phyloP scores from a whole-genome alignment of 2,888 invertebrate species.

The Prosapia bicincta region DNA sequence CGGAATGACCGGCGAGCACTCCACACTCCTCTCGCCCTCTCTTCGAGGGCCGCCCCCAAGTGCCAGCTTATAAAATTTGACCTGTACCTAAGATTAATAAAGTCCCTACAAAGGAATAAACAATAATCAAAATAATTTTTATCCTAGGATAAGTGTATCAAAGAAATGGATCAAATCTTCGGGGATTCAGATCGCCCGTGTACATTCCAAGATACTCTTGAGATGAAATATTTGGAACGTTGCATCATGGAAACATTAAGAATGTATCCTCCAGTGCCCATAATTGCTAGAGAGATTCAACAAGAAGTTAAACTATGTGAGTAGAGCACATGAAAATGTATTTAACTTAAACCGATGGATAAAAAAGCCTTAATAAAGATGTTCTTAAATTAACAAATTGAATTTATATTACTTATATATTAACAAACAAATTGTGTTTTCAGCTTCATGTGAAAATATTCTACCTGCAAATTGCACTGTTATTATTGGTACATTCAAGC shows the following conservation, averaged over 20 bases:
- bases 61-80: no score
- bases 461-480: conserved; percentile 69
- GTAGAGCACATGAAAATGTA: no score
- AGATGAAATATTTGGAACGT: conserved; percentile 81
- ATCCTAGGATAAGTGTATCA: conserved; percentile 63
- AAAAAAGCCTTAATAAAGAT: no score
- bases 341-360: no score
- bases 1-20: no score
- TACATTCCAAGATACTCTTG: conserved; percentile 77
- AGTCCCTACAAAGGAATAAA: no score
- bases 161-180: conserved; percentile 72
- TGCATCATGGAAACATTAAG: conserved; percentile 77
- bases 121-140: no score
- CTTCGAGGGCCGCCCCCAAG: no score
- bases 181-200: conserved; percentile 70
- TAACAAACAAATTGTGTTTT: conserved; percentile 26
- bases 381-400: no score
- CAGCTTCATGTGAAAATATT: conserved; percentile 60
- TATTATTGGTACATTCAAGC: conserved; percentile 60
- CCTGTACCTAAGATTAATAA: no score
- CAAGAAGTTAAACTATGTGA: conserved; percentile 68
- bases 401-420: no score
- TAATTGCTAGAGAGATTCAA: conserved; percentile 69
- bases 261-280: conserved; percentile 75
- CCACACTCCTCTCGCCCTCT: no score